Percentiles rank a stretch among this genome's conserved stretches.
phyloP scores from a whole-genome alignment of 2,888 invertebrate species.

The Agelastica alni region DNA sequence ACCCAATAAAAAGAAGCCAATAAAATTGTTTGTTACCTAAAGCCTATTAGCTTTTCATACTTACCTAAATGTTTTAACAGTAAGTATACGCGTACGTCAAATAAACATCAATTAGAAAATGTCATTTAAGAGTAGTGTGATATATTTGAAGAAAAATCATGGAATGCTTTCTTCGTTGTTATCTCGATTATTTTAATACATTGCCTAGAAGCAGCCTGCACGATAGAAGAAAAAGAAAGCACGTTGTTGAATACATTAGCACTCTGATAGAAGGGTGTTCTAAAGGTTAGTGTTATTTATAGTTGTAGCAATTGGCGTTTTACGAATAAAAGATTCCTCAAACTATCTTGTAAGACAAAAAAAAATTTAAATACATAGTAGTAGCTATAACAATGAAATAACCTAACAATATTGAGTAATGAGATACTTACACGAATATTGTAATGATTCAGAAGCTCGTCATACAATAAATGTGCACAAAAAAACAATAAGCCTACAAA shows the following conservation, averaged over 20 bases:
- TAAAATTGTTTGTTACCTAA: not conserved
- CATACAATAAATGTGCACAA: too few relatives aligned
- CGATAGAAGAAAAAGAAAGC: conserved; percentile 70
- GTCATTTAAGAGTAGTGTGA: not conserved
- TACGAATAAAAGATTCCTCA: too few relatives aligned
- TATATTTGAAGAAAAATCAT: conserved; percentile 54
- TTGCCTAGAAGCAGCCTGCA: conserved; percentile 74
- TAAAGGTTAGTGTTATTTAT: conserved; percentile 53
- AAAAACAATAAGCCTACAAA: too few relatives aligned
- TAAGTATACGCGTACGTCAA: not conserved
- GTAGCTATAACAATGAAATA: too few relatives aligned
- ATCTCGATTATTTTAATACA: conserved; percentile 75
- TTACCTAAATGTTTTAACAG: not conserved
- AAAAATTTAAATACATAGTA: too few relatives aligned
- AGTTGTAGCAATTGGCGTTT: too few relatives aligned
- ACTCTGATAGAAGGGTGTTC: conserved; percentile 75
- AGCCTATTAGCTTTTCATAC: conserved; percentile 4
- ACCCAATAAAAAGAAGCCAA: conserved; percentile 13
- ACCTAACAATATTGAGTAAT: too few relatives aligned
- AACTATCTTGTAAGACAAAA: too few relatives aligned
- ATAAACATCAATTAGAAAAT: not conserved
- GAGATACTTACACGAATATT: too few relatives aligned
- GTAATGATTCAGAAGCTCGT: too few relatives aligned
- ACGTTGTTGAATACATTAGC: conserved; percentile 77
- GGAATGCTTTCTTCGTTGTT: conserved; percentile 80